These are phyloP conservation scores for Emys orbicularis DNA, from an alignment of 2,797 vertebrate genomes.

Conservation along the genomic window DNA sequence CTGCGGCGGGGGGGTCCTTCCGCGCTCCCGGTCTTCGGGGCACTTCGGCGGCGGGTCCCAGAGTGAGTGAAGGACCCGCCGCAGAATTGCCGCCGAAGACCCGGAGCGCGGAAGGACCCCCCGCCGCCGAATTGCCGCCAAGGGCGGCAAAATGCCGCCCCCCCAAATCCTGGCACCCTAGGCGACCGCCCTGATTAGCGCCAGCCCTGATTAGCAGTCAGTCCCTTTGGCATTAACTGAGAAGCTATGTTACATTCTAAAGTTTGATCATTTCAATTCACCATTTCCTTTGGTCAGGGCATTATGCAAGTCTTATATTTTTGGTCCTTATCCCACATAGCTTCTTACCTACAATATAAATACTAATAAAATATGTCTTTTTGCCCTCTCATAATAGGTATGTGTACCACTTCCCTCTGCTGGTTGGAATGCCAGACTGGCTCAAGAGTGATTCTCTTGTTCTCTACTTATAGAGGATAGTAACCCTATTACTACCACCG, in stretches of 20 bases:
- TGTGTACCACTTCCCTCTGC: background rate
- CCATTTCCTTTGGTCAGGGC: background rate
- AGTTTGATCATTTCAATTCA: slow-evolving; percentile 21
- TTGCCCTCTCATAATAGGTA: background rate
- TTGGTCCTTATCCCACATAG: background rate
- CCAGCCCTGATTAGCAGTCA: rapidly evolving
- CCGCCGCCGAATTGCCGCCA: too few relatives aligned
- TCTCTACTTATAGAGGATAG: background rate
- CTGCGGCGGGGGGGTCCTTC: too few relatives aligned
- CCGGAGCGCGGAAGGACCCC: too few relatives aligned
- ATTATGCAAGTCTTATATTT: background rate
- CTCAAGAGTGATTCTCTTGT: background rate
- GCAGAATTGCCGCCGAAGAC: too few relatives aligned
- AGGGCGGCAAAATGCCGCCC: too few relatives aligned
- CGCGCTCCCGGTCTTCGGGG: too few relatives aligned
- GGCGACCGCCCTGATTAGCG: too few relatives aligned
- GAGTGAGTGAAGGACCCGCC: too few relatives aligned
- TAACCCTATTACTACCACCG: background rate
- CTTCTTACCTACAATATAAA: background rate
- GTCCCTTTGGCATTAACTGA: background rate
- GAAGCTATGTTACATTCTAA: background rate
- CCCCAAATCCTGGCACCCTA: too few relatives aligned
- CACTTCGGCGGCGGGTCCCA: too few relatives aligned
- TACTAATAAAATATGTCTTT: background rate
- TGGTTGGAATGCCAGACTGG: background rate